Conservation (phyloP, 2,888 invertebrate genomes). For the Phlogophora meticulosa region DNA sequence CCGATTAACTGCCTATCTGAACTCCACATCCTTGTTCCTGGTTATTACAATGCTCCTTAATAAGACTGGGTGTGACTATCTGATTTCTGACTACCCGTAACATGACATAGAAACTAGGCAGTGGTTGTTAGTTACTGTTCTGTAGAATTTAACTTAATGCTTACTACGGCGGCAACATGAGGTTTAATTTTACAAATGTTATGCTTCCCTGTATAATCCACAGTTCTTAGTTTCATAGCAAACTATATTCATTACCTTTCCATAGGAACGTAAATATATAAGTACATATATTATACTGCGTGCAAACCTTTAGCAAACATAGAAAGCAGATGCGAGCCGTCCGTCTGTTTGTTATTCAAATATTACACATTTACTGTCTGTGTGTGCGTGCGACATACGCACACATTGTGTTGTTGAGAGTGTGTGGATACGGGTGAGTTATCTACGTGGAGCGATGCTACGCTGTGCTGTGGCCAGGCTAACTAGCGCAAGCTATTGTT, state of each 20-base stretch:
- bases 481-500: neutral
- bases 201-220: neutral
- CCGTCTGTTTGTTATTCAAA: constrained; percentile 58
- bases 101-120: neutral
- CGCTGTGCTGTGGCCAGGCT: neutral
- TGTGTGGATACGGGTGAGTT: constrained; percentile 2
- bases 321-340: constrained; percentile 53
- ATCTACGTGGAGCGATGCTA: neutral
- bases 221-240: constrained; percentile 1
- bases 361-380: constrained; percentile 39
- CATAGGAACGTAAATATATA: constrained; percentile 15
- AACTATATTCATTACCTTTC: constrained; percentile 23
- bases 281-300: constrained; percentile 1
- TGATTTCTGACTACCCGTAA: too few species aligned
- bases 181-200: neutral
- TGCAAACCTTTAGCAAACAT: constrained; percentile 47
- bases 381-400: neutral
- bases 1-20: too few species aligned
- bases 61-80: too few species aligned
- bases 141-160: too few species aligned
- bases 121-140: too few species aligned
- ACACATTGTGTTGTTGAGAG: constrained; percentile 4
- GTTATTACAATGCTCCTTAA: too few species aligned
- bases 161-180: neutral
- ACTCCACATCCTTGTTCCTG: too few species aligned